Base-by-base conservation (phyloP, 1,140 invertebrate genomes). In the Himalopsyche phryganea region DNA sequence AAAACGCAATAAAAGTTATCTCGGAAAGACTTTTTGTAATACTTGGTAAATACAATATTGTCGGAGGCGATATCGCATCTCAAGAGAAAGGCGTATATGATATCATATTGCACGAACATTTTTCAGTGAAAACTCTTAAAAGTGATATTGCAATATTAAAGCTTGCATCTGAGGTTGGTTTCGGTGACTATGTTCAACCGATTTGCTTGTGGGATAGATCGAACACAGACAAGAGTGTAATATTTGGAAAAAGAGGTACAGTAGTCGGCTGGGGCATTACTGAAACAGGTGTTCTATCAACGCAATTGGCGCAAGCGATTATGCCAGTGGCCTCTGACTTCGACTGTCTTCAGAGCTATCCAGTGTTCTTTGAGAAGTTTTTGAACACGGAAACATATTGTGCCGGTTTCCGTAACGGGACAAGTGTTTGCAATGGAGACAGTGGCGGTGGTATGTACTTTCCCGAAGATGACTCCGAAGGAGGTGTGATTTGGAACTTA, bases 361-460 rank as follows among this genome's bases (percentile, higher is more conserved):
- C 23, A 1, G 51, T 42, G 6, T 58, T 63, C 36, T 61, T 56
- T 33, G 28, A 44, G n/a, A 50, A 18, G 38, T 63, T 53, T 33
- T 35, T 58, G 3, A 52, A 40, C 9, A 20, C 50, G 20, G 40
- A 46, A 18, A 58, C 60, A 13, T 48, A 58, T 23, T 63, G 60
- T 33, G 60, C 55, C n/a, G 60, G 60, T 50, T 19, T 18, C 23
- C 40, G 47, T 13, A 58, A 55, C 40, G 60, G 60, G 50, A 50
- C 18, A n/a, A 35, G 20, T 13, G 48, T 59, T 9, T 52, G 82
- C 33, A 84, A 84, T 62, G 83, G 83, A 1, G 83, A 85, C 64
- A 84, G 82, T 50, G 83, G 83, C 1, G 82, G 83, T 2, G 83
- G 82, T 7, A 71, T 85, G 61, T 72, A 82, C 0, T 69, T 85